Percentiles rank a stretch among this genome's conserved stretches.
Conservation (phyloP, 2,113 vertebrate genomes). For the Cryptoleucopteryx plumbea region DNA sequence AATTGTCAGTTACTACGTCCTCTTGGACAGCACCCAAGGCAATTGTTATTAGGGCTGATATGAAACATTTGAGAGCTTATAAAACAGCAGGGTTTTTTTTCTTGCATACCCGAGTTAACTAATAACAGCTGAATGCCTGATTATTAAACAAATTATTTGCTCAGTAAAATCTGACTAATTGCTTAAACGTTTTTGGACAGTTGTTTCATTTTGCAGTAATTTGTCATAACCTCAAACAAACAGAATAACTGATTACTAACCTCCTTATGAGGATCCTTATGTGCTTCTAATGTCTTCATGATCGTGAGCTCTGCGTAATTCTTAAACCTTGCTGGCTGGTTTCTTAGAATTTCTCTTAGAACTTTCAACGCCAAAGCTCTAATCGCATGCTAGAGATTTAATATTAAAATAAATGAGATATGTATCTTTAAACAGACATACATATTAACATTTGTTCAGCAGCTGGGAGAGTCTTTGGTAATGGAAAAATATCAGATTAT, state of each 20-base stretch:
- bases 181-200: not conserved
- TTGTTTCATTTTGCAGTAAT: not conserved
- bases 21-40: not conserved
- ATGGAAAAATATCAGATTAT: not conserved
- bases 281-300: conserved; percentile 95
- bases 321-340: conserved; percentile 95
- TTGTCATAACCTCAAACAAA: not conserved
- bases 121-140: not conserved
- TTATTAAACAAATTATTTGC: not conserved
- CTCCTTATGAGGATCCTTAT: conserved; percentile 96
- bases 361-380: conserved; percentile 91
- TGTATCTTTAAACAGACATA: not conserved
- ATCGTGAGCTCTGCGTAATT: conserved; percentile 97
- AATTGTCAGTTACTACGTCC: not conserved
- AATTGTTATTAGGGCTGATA: not conserved
- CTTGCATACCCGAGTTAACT: not conserved
- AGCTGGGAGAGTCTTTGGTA: not conserved
- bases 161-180: not conserved
- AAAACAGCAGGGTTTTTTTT: not conserved
- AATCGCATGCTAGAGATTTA: conserved; percentile 84
- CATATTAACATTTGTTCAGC: not conserved
- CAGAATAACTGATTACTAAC: conserved; percentile 47
- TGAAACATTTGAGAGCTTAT: not conserved
- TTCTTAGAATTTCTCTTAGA: conserved; percentile 90
- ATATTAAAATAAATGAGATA: conserved; percentile 19